A percentile compares a stretch with the other conserved stretches of the same genome.
These are phyloP conservation scores for Apamea monoglypha DNA, from an alignment of 2,888 invertebrate genomes.

Conservation along the genomic window DNA sequence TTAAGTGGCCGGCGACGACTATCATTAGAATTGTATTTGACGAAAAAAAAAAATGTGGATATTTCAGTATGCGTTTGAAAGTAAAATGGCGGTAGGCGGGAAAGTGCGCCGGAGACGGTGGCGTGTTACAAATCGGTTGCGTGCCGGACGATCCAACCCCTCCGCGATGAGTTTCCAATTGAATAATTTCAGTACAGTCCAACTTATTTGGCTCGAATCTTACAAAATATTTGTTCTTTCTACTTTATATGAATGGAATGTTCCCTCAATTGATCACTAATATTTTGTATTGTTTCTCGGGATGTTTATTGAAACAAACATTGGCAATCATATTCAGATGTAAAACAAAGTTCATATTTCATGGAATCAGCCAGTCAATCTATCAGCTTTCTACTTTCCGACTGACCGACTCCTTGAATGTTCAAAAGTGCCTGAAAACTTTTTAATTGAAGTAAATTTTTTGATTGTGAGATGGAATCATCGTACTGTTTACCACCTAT, in stretches of 20 bases:
- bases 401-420: background rate
- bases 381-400: background rate
- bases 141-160: slow-evolving; percentile 78
- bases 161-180: slow-evolving; percentile 83
- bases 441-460: background rate
- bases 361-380: background rate
- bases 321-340: background rate
- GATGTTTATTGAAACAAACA: background rate
- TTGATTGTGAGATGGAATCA: background rate
- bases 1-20: slow-evolving; percentile 55
- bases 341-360: background rate
- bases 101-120: slow-evolving; percentile 81
- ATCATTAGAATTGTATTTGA: slow-evolving; percentile 61
- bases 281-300: background rate
- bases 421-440: background rate
- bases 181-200: slow-evolving; percentile 77
- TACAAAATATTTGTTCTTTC: slow-evolving; percentile 35
- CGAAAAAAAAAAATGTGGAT: slow-evolving; percentile 75
- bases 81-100: slow-evolving; percentile 86
- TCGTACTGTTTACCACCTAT: background rate
- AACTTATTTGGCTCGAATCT: slow-evolving; percentile 60
- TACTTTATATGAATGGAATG: background rate
- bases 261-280: background rate
- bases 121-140: slow-evolving; percentile 79
- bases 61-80: slow-evolving; percentile 87